phyloP scores from a whole-genome alignment of 2,888 invertebrate species.

The Meiosimyza platycephala region DNA sequence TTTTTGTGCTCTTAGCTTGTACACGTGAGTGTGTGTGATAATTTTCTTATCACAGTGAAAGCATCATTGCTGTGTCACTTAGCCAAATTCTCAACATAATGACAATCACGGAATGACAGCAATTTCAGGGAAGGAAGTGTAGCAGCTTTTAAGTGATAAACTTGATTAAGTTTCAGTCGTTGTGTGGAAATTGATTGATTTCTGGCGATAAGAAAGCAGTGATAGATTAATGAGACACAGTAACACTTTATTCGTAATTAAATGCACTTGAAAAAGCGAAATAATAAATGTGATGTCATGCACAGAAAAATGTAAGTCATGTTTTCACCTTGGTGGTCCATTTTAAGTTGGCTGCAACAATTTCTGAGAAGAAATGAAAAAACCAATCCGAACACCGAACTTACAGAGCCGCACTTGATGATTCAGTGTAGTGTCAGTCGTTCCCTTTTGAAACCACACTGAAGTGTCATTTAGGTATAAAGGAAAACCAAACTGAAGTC shows the following conservation, averaged over 20 bases:
- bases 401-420: neutral
- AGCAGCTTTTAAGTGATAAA: slow-evolving; percentile 11
- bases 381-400: neutral
- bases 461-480: slow-evolving; percentile 4
- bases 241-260: neutral
- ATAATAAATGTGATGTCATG: neutral
- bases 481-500: neutral
- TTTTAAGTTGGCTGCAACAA: neutral
- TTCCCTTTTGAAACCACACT: slow-evolving; percentile 5
- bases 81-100: neutral
- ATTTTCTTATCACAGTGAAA: slow-evolving; percentile 51
- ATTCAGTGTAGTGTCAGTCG: slow-evolving; percentile 17
- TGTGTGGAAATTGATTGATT: slow-evolving; percentile 1
- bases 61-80: slow-evolving; percentile 43
- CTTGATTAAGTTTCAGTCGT: slow-evolving; percentile 14
- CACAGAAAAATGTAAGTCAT: slow-evolving; percentile 2
- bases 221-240: neutral
- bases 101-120: slow-evolving; percentile 3
- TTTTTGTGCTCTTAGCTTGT: neutral
- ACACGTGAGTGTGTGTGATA: slow-evolving; percentile 38
- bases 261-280: neutral
- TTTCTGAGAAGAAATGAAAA: slow-evolving; percentile 7
- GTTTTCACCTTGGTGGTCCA: slow-evolving; percentile 13
- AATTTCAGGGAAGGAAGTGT: neutral
- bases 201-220: neutral